Base-by-base conservation (phyloP, 2,888 invertebrate species). In the Laothoe populi region DNA sequence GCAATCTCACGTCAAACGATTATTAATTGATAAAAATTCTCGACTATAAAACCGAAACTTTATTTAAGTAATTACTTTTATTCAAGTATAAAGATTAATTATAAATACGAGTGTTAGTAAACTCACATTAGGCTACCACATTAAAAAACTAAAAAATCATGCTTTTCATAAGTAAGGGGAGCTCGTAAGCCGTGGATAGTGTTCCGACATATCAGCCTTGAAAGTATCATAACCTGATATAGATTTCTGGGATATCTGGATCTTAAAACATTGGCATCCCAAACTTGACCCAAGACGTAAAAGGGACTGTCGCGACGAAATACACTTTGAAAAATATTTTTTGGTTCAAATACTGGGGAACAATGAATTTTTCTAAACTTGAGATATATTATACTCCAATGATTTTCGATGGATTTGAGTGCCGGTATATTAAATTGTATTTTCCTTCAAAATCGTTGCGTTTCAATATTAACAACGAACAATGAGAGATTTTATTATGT, bases 281-380 rank as follows among this genome's bases (percentile, higher is more conserved):
- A 53, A 21, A 53, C 53, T 53, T 53, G 53, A 60, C 60, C 60
- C 57, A 35, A 58, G 62, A 57, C 57, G 46, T 46, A 40, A 62
- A 58, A 58, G 57, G 62, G 57, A 62, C 62, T 62, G 57, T 62
- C 57, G 48, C 45, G 62, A 38, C 62, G 46, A 62, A 61, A 62
- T 35, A 35, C 62, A 46, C 57, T 62, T 62, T 57, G 46, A 57
- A 46, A 45, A 31, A 31, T 59, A 44, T 40, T 58, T 62, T 58
- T 21, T 16, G 57, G 45, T 58, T 16, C 49, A 49, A 42, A 40
- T 40, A 16, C 38, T 38, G 24, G 40, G 23, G 49, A 60, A 49
- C 58, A 48, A 48, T 38, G 60, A 48, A 35, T 53, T 53, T 53
- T 53, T 35, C 19, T 53, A 53, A 53, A 53, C 31, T 53, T 35